phyloP scores from a whole-genome alignment of 53 echinoderm and acorn worm genomes.

The Hippasteria phrygiana region DNA sequence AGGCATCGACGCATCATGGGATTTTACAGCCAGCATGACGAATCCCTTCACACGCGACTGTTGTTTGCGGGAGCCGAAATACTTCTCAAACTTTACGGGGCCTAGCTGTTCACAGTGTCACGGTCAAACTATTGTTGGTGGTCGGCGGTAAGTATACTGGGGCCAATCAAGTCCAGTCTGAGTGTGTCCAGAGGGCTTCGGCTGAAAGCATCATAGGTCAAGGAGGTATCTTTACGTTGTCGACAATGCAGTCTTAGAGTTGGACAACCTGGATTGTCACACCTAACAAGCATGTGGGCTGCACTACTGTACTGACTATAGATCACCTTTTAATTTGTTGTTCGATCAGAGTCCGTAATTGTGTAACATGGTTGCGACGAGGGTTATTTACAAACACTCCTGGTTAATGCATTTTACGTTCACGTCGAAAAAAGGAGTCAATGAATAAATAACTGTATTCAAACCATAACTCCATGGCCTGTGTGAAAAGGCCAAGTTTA shows the following conservation, averaged over 20 bases:
- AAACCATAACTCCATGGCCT: neutral
- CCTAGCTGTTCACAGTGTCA: neutral
- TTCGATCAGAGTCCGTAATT: neutral
- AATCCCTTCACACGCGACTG: neutral
- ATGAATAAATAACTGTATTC: slow-evolving; percentile 32
- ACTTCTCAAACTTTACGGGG: neutral
- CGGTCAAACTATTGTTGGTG: neutral
- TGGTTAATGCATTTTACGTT: neutral
- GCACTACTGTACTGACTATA: too few species aligned
- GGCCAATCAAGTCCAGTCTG: neutral
- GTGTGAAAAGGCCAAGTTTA: slow-evolving; percentile 43
- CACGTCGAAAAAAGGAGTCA: neutral
- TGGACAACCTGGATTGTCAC: neutral
- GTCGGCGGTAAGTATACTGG: neutral
- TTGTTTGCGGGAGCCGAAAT: neutral
- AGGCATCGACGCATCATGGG: neutral
- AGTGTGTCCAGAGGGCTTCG: neutral
- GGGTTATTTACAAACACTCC: neutral
- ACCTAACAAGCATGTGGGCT: too few species aligned
- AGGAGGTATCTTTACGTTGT: neutral
- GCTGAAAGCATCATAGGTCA: too few species aligned
- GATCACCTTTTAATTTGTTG: slow-evolving; percentile 26
- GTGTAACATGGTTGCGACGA: neutral
- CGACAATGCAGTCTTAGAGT: neutral
- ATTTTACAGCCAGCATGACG: neutral